phyloP scores from a whole-genome alignment of 92 coral and sea anemone genomes.

The Zoanthus solanderi region DNA sequence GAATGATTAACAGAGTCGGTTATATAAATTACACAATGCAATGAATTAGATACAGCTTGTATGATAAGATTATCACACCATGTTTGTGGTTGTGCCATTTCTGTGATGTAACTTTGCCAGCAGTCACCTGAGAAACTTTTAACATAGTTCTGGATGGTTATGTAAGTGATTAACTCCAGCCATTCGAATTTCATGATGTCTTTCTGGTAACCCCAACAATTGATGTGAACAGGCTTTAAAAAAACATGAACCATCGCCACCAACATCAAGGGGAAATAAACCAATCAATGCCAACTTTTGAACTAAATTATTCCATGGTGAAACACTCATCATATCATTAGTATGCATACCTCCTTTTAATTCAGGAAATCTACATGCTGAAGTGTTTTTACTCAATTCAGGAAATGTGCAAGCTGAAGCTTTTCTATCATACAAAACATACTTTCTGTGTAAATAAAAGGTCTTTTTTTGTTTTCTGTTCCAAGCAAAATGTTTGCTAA shows the following conservation, averaged over 20 bases:
- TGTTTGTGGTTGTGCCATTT: conserved; percentile 65
- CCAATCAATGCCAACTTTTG: conserved; percentile 38
- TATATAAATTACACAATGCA: conserved; percentile 60
- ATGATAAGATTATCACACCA: conserved; percentile 61
- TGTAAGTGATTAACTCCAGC: conserved; percentile 47
- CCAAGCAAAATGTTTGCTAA: conserved; percentile 39
- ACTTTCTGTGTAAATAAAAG: conserved; percentile 44
- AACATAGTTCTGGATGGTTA: conserved; percentile 53
- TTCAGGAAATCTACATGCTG: conserved; percentile 20
- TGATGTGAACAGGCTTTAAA: conserved; percentile 57
- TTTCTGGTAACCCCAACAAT: conserved; percentile 50
- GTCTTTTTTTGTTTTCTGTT: conserved; percentile 27
- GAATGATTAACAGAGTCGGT: conserved; percentile 68
- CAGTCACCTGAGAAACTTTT: conserved; percentile 66
- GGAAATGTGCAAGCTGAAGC: conserved; percentile 21
- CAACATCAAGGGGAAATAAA: conserved; percentile 47
- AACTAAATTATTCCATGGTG: conserved; percentile 42
- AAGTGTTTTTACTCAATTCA: conserved; percentile 16
- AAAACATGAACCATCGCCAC: conserved; percentile 45
- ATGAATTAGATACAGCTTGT: conserved; percentile 67
- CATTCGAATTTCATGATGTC: conserved; percentile 48
- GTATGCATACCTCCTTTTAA: conserved; percentile 33
- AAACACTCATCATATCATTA: conserved; percentile 6
- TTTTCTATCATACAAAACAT: conserved; percentile 14
- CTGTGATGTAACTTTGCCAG: conserved; percentile 64